Percentiles rank a stretch among this genome's conserved stretches.
Evolutionary conservation across 2,113 vertebrate species (phyloP).

Genomic region (Gnathonemus longibarbis): DNA sequence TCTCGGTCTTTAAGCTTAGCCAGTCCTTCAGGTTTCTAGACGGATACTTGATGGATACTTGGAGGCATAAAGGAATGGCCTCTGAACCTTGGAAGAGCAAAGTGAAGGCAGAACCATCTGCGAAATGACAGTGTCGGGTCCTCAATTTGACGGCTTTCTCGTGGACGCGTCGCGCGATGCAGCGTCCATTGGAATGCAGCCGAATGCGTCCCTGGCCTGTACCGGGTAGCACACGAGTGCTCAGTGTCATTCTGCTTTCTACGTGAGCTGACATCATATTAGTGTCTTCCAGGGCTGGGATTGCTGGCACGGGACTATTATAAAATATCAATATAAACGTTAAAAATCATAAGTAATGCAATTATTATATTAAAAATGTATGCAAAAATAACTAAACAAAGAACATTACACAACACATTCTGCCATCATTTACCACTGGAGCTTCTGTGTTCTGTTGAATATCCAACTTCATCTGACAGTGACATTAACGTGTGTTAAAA

Average conservation of each 20-base stretch:
- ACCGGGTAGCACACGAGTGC: no score
- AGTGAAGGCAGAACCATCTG: not conserved
- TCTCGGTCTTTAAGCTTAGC: not conserved
- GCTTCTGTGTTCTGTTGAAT: not conserved
- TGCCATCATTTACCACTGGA: not conserved
- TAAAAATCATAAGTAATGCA: not conserved
- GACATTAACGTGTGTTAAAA: not conserved
- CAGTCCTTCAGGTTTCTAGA: not conserved
- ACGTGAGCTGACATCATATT: not conserved
- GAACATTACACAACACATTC: not conserved
- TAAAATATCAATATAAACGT: not conserved
- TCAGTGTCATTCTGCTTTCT: not conserved
- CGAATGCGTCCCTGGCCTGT: not conserved
- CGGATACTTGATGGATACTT: not conserved
- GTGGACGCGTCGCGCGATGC: not conserved
- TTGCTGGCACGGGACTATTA: not conserved
- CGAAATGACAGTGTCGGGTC: not conserved
- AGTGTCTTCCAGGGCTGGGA: not conserved
- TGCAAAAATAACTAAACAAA: not conserved
- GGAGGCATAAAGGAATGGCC: constrained; percentile 5
- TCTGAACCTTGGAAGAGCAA: not conserved
- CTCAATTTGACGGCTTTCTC: not conserved
- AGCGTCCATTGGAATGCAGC: not conserved
- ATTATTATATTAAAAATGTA: not conserved
- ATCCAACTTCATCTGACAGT: not conserved